A percentile compares a stretch with the other conserved stretches of the same genome.
Evolutionary conservation across 2,797 vertebrate species (phyloP).

Genomic region (Myoxocephalus aenaeus): DNA sequence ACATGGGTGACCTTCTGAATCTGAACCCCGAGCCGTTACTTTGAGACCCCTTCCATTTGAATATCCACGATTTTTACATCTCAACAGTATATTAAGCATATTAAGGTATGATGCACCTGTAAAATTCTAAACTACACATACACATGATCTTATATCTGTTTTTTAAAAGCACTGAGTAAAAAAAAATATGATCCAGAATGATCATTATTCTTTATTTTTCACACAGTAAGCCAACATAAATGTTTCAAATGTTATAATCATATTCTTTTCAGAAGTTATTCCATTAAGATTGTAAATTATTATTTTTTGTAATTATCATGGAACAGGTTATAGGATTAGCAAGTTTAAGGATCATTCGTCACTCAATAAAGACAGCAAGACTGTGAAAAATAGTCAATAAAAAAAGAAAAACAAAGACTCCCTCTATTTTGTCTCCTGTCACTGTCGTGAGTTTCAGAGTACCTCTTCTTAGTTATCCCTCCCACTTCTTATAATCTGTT

Average conservation of each 20-base stretch:
- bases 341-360: slow-evolving; percentile 75
- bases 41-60: neutral
- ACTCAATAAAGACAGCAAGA: slow-evolving; percentile 79
- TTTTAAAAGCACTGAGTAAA: neutral
- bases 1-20: neutral
- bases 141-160: neutral
- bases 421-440: slow-evolving; percentile 61
- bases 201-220: slow-evolving; percentile 77
- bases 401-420: slow-evolving; percentile 64
- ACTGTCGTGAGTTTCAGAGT: slow-evolving; percentile 49
- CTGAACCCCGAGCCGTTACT: neutral
- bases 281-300: slow-evolving; percentile 63
- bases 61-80: neutral
- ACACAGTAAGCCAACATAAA: slow-evolving; percentile 79
- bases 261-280: slow-evolving; percentile 70
- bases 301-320: slow-evolving; percentile 59
- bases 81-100: neutral
- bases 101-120: neutral
- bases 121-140: neutral
- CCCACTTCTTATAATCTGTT: slow-evolving; percentile 41
- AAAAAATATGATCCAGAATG: slow-evolving; percentile 24
- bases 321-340: slow-evolving; percentile 72
- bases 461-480: neutral
- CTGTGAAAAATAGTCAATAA: slow-evolving; percentile 77
- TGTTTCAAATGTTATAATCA: slow-evolving; percentile 72